Base-by-base conservation (phyloP, 2,888 invertebrate species). In the Ctena decussata region DNA sequence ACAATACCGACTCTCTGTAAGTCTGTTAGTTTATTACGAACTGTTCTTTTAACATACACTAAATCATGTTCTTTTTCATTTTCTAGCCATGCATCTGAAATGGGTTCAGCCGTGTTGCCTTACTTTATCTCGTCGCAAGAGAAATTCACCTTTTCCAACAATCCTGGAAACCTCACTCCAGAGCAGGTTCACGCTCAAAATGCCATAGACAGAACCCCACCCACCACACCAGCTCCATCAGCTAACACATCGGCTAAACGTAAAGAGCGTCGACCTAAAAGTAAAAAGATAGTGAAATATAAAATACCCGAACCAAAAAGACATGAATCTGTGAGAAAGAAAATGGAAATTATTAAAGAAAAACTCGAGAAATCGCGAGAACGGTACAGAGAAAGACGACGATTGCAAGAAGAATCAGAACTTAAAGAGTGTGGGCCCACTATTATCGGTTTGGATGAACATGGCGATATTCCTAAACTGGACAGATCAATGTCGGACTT, bases 351-450 rank as follows among this genome's bases (percentile, higher is more conserved):
- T 0, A 90, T 91, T 24, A 87, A 87, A 32, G 80, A 85, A 39
- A 90, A 88, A 69, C 72, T 91, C 15, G 91, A 91, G 46, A 86
- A 87, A 84, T 91, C 91, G 0, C 71, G 91, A 27, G 90, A 87
- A 65, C 65, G 89, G 49, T 84, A 88, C 75, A 86, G 84, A 32
- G 85, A 85, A 60, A 82, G 74, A 65, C 57, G 49, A 27, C 53
- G 70, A 30, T 46, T 72, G 11, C 57, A 49, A 35, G 76, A 84
- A 18, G 24, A 76, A 12, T 37, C 74, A 2, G 77, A 72, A 32
- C 27, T 81, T 8, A 80, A 39, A 6, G 12, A 53, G 46, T 84
- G 86, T 72, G 80, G 80, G 49, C 86, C 84, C 11, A 76, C 46
- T 8, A n/a, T 65, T 18, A 37, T 32, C 12, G 65, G 80, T 12